A percentile compares a stretch with the other conserved stretches of the same genome.
Conservation (phyloP, 1,140 invertebrate species). For the Drosophila ficusphila region DNA sequence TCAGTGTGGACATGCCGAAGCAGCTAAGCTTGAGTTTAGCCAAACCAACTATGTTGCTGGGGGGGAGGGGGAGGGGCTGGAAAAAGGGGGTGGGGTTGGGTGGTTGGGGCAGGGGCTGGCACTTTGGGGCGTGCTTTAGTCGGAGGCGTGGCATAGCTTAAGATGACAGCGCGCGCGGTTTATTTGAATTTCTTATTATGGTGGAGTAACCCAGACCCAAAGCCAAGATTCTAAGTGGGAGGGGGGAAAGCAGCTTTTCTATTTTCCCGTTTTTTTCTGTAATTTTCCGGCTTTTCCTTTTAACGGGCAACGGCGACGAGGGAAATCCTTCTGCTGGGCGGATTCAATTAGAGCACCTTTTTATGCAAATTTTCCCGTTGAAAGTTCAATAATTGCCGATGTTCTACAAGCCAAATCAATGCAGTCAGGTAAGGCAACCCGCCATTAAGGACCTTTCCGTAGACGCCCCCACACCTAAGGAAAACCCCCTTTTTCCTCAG, state of each 20-base stretch:
- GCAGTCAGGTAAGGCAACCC: constrained; percentile 55
- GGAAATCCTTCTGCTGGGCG: constrained; percentile 64
- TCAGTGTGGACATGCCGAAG: constrained; percentile 41
- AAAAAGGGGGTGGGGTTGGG: neutral
- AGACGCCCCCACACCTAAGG: neutral
- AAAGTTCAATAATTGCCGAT: constrained; percentile 76
- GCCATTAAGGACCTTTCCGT: constrained; percentile 14
- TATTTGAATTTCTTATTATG: constrained; percentile 83
- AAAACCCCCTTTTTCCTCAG: neutral
- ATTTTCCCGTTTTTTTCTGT: constrained; percentile 42
- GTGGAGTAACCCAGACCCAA: constrained; percentile 24
- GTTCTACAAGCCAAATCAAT: constrained; percentile 80
- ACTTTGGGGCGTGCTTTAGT: constrained; percentile 55
- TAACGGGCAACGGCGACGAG: constrained; percentile 8
- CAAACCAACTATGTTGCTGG: constrained; percentile 63
- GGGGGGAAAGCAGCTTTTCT: constrained; percentile 51
- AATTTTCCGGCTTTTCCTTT: constrained; percentile 54
- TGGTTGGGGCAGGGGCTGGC: constrained; percentile 1
- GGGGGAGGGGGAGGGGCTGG: neutral
- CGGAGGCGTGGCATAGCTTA: constrained; percentile 77
- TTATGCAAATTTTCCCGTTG: constrained; percentile 68
- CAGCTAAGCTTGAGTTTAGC: constrained; percentile 80
- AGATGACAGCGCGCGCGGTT: constrained; percentile 81
- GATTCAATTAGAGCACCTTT: constrained; percentile 79
- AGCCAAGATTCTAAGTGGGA: neutral